Evolutionary conservation across 2,797 vertebrate genomes (phyloP), one percentile per base, ranked within the genome.

Genomic region (Enteromius fasciolatus): DNA sequence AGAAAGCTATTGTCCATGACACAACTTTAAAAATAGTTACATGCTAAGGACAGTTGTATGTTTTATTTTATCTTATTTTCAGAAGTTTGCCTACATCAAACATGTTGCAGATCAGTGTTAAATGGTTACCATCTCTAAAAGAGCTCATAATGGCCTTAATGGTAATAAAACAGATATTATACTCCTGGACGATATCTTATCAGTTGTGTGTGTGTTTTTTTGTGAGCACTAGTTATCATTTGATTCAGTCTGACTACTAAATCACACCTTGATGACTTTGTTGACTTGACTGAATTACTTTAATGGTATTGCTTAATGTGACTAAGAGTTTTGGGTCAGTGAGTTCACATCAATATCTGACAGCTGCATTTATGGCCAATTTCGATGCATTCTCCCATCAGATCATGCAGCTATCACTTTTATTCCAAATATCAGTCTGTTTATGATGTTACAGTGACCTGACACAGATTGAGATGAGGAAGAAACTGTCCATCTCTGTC

Each of bases 391-490:
- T 36, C n/a, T n/a, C 33, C 23, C 70, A 44, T 3, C 72, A 67
- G 44, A 41, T n/a, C n/a, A n/a, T 52, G 15, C 14, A 2, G 59
- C 31, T 66, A 81, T 75, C 68, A 23, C 25, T 33, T 39, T 46
- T 33, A 73, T 61, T 46, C 28, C 80, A 28, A 14, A 66, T 74
- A 66, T 20, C 33, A 44, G 31, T 67, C 25, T 3, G 36, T 75
- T 82, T 75, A 82, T 25, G 33, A 68, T 52, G 31, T 44, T n/a
- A 64, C 70, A 20, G 61, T 76, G 72, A 68, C 80, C 54, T 76
- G 61, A 54, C 61, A 76, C 33, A 54, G 25, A 39, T 66, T 81
- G 61, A 33, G 61, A 64, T 8, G 15, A 64, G 15, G 61, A 63
- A 7, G 61, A 33, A 64, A 64, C 15, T 33, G 15, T 33, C n/a